These are phyloP conservation scores for Trachymyrmex cornetzi DNA, from an alignment of 1,140 invertebrate genomes.

Conservation along the genomic window DNA sequence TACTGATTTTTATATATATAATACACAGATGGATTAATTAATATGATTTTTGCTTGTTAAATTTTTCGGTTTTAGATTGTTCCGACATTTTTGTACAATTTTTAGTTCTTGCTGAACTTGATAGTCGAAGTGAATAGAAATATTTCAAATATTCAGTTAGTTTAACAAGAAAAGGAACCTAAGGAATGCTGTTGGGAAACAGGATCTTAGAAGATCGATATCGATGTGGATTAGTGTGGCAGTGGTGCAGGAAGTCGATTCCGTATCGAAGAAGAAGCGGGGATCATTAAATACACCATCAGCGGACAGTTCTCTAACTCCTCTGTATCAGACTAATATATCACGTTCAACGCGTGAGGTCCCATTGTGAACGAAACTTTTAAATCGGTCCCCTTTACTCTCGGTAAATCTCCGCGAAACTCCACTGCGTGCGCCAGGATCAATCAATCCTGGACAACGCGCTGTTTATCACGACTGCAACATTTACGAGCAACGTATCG, in stretches of 20 bases:
- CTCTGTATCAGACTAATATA: constrained; percentile 62
- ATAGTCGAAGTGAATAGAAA: background rate
- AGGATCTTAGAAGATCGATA: constrained; percentile 77
- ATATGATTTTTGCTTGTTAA: background rate
- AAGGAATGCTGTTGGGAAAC: constrained; percentile 48
- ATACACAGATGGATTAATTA: background rate
- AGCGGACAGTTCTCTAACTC: constrained; percentile 48
- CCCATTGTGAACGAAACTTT: constrained; percentile 66
- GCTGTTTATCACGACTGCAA: constrained; percentile 55
- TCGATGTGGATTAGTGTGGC: constrained; percentile 79
- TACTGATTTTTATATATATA: background rate
- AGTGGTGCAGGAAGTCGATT: constrained; percentile 69
- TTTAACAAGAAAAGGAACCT: constrained; percentile 16
- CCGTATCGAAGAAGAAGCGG: constrained; percentile 36
- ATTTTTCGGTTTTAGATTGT: background rate
- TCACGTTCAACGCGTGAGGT: constrained; percentile 64
- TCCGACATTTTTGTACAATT: background rate
- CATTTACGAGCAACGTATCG: constrained; percentile 57
- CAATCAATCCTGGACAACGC: constrained; percentile 54
- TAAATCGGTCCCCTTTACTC: constrained; percentile 34
- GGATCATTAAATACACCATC: constrained; percentile 67
- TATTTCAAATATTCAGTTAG: constrained; percentile 9
- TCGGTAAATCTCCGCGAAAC: constrained; percentile 45
- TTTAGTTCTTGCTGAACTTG: background rate
- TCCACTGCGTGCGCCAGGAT: constrained; percentile 20